phyloP scores from a whole-genome alignment of 2,797 vertebrate genomes.

The Lophotriccus pileatus region DNA sequence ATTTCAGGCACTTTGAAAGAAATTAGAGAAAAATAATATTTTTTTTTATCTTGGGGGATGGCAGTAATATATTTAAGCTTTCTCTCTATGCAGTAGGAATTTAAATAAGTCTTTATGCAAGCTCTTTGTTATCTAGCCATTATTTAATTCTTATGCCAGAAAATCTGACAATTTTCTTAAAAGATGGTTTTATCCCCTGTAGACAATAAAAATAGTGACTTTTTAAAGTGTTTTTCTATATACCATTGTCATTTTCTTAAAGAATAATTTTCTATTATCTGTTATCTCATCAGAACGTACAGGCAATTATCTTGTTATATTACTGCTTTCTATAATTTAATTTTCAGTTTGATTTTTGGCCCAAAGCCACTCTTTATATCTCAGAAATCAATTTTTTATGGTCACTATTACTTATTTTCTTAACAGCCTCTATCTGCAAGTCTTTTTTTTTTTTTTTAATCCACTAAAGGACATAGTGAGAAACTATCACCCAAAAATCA shows the following conservation, averaged over 20 bases:
- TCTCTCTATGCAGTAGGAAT: background rate
- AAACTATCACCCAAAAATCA: background rate
- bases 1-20: background rate
- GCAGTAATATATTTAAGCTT: background rate
- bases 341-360: constrained; percentile 28
- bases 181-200: background rate
- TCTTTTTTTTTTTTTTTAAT: background rate
- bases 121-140: background rate
- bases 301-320: background rate
- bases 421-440: background rate
- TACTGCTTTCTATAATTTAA: constrained; percentile 23
- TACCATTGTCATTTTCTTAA: background rate
- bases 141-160: background rate
- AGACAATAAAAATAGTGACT: background rate
- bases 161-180: constrained; percentile 4
- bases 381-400: constrained; percentile 14
- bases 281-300: background rate
- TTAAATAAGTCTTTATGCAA: background rate
- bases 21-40: background rate
- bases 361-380: background rate
- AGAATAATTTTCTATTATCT: background rate
- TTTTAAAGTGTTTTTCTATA: background rate
- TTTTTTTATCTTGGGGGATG: background rate
- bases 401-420: background rate
- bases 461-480: background rate